A percentile compares a stretch with the other conserved stretches of the same genome.
Evolutionary conservation across 2,797 vertebrate species (phyloP).

Genomic region (Bryconaethiops microstoma): DNA sequence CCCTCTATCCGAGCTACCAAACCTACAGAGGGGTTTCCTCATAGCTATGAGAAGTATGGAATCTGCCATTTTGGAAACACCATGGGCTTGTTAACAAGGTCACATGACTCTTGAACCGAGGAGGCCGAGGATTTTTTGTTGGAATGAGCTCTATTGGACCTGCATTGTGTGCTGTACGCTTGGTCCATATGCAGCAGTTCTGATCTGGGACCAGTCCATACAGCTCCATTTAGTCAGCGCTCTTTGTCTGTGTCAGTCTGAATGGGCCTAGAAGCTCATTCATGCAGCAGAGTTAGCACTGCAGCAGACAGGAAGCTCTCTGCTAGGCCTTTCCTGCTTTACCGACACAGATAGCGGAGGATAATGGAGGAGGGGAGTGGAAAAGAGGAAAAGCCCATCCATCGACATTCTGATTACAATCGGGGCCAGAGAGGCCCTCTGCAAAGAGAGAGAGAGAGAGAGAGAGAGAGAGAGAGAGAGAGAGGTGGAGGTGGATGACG

Average conservation of each 20-base stretch:
- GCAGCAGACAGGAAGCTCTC: slow-evolving; percentile 61
- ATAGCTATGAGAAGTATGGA: not conserved
- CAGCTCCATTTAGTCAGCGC: not conserved
- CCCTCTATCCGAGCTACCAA: not conserved
- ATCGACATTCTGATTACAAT: slow-evolving; percentile 52
- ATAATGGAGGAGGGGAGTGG: slow-evolving; percentile 53
- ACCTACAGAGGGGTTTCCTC: not conserved
- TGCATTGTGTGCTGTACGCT: not conserved
- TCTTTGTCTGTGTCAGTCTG: not conserved
- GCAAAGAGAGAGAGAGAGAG: slow-evolving; percentile 19
- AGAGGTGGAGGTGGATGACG: slow-evolving; percentile 26
- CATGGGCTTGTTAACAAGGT: too few species aligned
- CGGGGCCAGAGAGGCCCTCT: slow-evolving; percentile 7
- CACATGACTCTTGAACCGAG: not conserved
- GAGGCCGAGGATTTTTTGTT: not conserved
- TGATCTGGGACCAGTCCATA: not conserved
- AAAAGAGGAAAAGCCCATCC: slow-evolving; percentile 61
- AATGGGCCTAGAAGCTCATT: slow-evolving; percentile 43
- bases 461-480: slow-evolving; percentile 30
- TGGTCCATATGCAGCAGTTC: not conserved
- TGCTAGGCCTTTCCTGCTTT: slow-evolving; percentile 61
- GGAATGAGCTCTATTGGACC: not conserved
- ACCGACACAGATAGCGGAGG: slow-evolving; percentile 48
- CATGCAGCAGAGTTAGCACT: slow-evolving; percentile 18
- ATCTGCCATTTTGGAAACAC: not conserved